Conservation (phyloP, 2,888 invertebrate species). For the Emmelina monodactyla region DNA sequence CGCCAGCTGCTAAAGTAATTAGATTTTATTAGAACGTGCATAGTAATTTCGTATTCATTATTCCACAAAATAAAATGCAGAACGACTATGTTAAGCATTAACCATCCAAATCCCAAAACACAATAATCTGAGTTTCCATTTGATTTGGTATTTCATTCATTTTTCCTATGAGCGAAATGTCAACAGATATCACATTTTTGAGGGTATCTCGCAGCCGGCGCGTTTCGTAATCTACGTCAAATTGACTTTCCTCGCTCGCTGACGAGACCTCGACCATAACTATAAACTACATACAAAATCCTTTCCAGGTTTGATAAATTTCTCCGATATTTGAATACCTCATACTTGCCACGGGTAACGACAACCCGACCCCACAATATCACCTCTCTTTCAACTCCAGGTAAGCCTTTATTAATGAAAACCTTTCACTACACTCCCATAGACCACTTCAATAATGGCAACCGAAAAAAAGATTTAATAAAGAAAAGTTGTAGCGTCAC, state of each 20-base stretch:
- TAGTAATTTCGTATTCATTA: too few relatives aligned
- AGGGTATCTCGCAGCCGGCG: constrained; percentile 33
- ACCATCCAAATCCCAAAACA: neutral
- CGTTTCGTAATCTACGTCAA: constrained; percentile 54
- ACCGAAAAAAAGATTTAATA: constrained; percentile 31
- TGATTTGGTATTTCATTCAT: constrained; percentile 21
- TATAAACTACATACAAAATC: constrained; percentile 44
- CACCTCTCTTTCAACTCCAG: constrained; percentile 17
- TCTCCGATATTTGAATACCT: constrained; percentile 61
- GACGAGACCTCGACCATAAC: constrained; percentile 55
- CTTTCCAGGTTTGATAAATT: constrained; percentile 54
- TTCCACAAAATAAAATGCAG: too few relatives aligned
- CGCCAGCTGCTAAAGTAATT: too few relatives aligned
- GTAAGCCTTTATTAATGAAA: constrained; percentile 44
- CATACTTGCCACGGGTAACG: constrained; percentile 47
- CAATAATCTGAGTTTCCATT: constrained; percentile 5
- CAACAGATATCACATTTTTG: constrained; percentile 39
- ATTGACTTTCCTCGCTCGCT: constrained; percentile 60
- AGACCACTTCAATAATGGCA: constrained; percentile 19
- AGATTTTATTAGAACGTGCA: too few relatives aligned
- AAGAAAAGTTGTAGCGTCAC: constrained; percentile 36
- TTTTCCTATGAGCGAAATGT: constrained; percentile 34
- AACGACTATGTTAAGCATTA: too few relatives aligned
- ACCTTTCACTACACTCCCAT: constrained; percentile 14
- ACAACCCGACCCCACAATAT: constrained; percentile 16